Base-by-base conservation (phyloP, 2,797 vertebrate genomes). In the Sciurus carolinensis region DNA sequence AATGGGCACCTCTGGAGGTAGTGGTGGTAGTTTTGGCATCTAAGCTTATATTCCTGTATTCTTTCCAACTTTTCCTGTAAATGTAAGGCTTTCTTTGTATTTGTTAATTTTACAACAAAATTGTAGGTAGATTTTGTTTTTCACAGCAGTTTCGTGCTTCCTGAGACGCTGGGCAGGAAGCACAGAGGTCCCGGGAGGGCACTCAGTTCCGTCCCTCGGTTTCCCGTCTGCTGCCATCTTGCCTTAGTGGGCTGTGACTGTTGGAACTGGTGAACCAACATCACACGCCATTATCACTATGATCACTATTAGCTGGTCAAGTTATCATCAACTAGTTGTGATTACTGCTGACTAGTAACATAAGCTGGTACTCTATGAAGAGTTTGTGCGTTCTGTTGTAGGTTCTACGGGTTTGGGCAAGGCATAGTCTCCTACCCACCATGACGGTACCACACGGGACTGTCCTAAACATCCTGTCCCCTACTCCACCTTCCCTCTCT, bases 161-260 rank as follows among this genome's bases (percentile, higher is more conserved):
- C 4, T 89, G 64, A 80, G 87, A 87, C 87, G 57, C 1, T 80
- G 39, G 90, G 24, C 82, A 85, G 85, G 81, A 92, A 87, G 33
- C 8, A 71, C 14, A 54, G n/a, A 80, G 39, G 42, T 26, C 54
- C 24, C 69, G 11, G 22, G 26, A 14, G 5, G 14, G 57, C 42
- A 33, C 12, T 9, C 17, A 7, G n/a, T 1, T 30, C 47, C 8
- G 2, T 0, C 28, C 28, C 59, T 14, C 26, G 39, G 3, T 69
- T 52, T 50, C 57, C 3, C n/a, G 67, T 13, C 75, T 52, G 44
- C 30, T 62, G 20, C 77, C 17, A 87, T 11, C 33, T 52, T 50
- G 73, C 20, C 7, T 12, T 79, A 24, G 50, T 67, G 62, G 42
- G 24, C 11, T 9, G 44, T 14, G 2, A 76, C 69, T 76, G 47